Percentiles rank a stretch among this genome's conserved stretches.
phyloP scores from a whole-genome alignment of 2,113 vertebrate species.

The Stictonetta naevosa region DNA sequence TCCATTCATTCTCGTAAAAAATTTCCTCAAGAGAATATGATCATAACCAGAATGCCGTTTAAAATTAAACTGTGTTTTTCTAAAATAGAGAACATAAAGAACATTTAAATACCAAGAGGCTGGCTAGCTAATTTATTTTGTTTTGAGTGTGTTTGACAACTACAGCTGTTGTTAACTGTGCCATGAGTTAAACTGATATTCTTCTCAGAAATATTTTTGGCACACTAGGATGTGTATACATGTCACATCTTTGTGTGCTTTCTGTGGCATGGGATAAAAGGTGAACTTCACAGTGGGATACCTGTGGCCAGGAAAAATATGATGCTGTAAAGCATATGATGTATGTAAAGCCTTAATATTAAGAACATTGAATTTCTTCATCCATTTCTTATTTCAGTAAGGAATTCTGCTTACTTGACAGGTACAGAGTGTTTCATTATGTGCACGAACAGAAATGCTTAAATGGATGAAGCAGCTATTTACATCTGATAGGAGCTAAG shows the following conservation, averaged over 20 bases:
- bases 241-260: neutral
- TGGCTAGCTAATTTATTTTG: slow-evolving; percentile 63
- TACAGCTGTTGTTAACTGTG: slow-evolving; percentile 47
- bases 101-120: slow-evolving; percentile 55
- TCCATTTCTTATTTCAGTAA: slow-evolving; percentile 70
- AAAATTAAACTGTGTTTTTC: slow-evolving; percentile 66
- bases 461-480: slow-evolving; percentile 67
- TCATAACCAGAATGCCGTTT: slow-evolving; percentile 52
- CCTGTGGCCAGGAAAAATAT: neutral
- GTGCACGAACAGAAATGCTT: slow-evolving; percentile 46
- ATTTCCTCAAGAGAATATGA: slow-evolving; percentile 59
- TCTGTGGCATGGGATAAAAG: neutral
- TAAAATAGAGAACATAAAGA: slow-evolving; percentile 60
- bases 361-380: slow-evolving; percentile 55
- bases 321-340: no score
- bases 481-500: slow-evolving; percentile 65
- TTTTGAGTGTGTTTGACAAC: slow-evolving; percentile 40
- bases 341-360: slow-evolving; percentile 8
- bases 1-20: slow-evolving; percentile 70
- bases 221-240: neutral
- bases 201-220: neutral
- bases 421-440: slow-evolving; percentile 65
- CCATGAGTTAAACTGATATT: neutral
- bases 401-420: slow-evolving; percentile 70
- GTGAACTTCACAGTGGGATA: neutral